Conservation (phyloP, 2,797 vertebrate species). For the Gymnocypris eckloni region DNA sequence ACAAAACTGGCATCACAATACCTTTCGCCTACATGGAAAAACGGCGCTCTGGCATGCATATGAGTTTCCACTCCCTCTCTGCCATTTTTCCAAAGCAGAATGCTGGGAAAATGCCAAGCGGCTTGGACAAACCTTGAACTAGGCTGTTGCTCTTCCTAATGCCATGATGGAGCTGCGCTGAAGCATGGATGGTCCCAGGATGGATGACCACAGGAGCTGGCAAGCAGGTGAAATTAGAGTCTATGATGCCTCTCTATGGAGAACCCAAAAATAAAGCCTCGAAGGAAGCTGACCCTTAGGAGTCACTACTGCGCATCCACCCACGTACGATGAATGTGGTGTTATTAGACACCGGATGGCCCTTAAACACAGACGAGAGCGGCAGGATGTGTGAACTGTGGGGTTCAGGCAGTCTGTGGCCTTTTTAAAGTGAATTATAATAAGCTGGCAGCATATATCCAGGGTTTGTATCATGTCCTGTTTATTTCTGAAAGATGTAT, state of each 20-base stretch:
- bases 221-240: constrained; percentile 61
- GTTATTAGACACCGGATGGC: constrained; percentile 38
- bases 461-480: not conserved
- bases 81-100: constrained; percentile 61
- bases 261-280: constrained; percentile 71
- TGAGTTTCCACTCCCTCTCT: constrained; percentile 58
- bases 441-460: constrained; percentile 10
- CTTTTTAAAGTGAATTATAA: constrained; percentile 25
- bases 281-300: constrained; percentile 58
- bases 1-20: constrained; percentile 31
- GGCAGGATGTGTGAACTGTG: constrained; percentile 24
- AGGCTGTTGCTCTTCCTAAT: constrained; percentile 55
- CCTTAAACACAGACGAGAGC: constrained; percentile 25
- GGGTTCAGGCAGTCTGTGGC: not conserved
- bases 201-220: constrained; percentile 62
- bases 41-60: constrained; percentile 42
- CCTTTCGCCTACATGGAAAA: constrained; percentile 37
- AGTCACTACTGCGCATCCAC: constrained; percentile 38
- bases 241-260: constrained; percentile 67
- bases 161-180: constrained; percentile 64
- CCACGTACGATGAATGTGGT: constrained; percentile 34
- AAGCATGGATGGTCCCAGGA: constrained; percentile 60
- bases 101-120: constrained; percentile 51
- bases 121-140: constrained; percentile 49
- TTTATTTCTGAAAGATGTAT: not conserved